A percentile compares a stretch with the other conserved stretches of the same genome.
phyloP scores from a whole-genome alignment of 2,888 invertebrate genomes.

The Yponomeuta cagnagella region DNA sequence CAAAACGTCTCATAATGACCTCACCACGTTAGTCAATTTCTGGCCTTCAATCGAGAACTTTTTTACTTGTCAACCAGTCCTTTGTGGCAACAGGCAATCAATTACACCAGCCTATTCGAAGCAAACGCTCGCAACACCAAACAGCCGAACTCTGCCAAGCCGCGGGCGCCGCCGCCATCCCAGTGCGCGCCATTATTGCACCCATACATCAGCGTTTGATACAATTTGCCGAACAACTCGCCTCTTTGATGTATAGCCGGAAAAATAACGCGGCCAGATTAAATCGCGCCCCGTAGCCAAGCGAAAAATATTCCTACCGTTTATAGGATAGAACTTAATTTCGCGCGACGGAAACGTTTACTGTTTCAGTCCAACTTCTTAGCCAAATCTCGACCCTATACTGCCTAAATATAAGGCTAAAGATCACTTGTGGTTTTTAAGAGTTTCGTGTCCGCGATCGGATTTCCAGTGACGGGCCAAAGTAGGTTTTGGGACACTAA shows the following conservation, averaged over 20 bases:
- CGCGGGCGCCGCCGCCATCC: neutral
- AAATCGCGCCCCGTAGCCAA: constrained; percentile 19
- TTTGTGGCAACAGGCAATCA: neutral
- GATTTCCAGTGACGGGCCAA: neutral
- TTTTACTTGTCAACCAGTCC: too few relatives aligned
- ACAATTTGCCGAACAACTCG: constrained; percentile 24
- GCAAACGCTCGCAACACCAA: neutral
- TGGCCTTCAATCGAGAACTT: too few relatives aligned
- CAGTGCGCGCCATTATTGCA: constrained; percentile 6
- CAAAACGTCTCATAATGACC: too few relatives aligned
- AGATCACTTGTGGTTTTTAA: neutral
- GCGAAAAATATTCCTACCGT: constrained; percentile 15
- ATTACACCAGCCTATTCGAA: neutral
- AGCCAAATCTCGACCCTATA: neutral
- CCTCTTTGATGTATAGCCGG: constrained; percentile 24
- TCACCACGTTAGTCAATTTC: too few relatives aligned
- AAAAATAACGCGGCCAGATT: constrained; percentile 25
- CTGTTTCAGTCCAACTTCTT: neutral
- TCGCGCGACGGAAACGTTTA: constrained; percentile 8
- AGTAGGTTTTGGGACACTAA: neutral
- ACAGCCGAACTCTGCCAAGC: neutral
- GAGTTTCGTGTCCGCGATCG: neutral
- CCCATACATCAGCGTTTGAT: constrained; percentile 25
- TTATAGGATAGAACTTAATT: constrained; percentile 11
- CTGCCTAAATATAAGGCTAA: neutral